Conservation (phyloP, 2,797 vertebrate genomes). For the Tragopan temminckii region DNA sequence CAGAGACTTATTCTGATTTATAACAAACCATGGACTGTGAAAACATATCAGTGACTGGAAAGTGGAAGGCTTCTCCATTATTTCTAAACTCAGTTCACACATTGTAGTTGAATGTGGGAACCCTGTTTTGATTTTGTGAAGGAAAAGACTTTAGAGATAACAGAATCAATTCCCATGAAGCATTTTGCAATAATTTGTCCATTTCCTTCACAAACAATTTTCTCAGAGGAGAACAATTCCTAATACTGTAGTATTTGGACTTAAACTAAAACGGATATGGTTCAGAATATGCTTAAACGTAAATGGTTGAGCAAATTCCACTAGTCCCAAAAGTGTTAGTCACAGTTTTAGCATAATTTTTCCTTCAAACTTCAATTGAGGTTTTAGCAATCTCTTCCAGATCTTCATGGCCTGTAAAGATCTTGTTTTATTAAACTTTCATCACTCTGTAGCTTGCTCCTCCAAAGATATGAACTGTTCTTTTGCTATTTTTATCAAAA, state of each 20-base stretch:
- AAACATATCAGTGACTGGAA: neutral
- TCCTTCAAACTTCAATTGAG: conserved; percentile 3
- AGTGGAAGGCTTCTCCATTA: neutral
- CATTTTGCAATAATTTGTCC: neutral
- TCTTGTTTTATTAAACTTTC: neutral
- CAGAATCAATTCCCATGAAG: neutral
- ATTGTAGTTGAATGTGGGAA: neutral
- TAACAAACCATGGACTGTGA: neutral
- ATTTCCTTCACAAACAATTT: neutral
- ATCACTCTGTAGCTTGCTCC: neutral
- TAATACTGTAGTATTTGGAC: neutral
- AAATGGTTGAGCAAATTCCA: neutral
- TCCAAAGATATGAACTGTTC: neutral
- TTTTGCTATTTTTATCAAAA: neutral
- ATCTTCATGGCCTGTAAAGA: neutral
- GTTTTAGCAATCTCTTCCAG: neutral
- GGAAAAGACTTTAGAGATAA: neutral
- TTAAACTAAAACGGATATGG: neutral
- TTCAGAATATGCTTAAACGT: neutral
- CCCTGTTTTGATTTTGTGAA: neutral
- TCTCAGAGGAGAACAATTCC: neutral
- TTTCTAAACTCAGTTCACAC: neutral
- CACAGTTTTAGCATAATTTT: conserved; percentile 16
- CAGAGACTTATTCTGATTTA: neutral
- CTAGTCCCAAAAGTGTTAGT: neutral